Base-by-base conservation (phyloP, 64 coral and sea anemone species). In the Pocillopora damicornis region DNA sequence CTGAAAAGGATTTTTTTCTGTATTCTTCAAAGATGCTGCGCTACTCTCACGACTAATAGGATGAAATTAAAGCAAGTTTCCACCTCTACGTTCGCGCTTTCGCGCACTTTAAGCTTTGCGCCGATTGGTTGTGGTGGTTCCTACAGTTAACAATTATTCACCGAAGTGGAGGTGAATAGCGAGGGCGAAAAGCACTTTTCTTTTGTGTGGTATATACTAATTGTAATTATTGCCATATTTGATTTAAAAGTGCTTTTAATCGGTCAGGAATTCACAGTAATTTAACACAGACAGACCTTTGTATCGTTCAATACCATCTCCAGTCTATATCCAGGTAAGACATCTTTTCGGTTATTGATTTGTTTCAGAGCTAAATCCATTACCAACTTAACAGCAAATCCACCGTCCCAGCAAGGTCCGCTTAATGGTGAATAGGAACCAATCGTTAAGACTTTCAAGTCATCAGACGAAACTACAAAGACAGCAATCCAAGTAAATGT, bases 361-460 rank as follows among this genome's bases (percentile, higher is more conserved):
- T 94, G 93, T 57, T 63, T 58, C 60, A 94, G 61, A 15, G 93
- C 93, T 37, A 91, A 58, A 15, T 91, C 60, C 58, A 90, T 81
- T 5, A 79, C 89, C 10, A 64, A 83, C 65, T 77, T 77, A 5
- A 86, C 90, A 2, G 89, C 85, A 9, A 51, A 60, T 25, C 93
- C 93, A 34, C 93, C 93, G 0, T 13, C 63, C 93, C 93, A 94
- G 17, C 93, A 94, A 8, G 84, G 63, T 18, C 89, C 89, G 25
- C 81, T 90, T 0, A 94, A 35, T 9, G 93, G 93, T 30, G 68
- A 87, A 37, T 91, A 94, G 0, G 89, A 89, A 51, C 93, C 93
- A 68, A 94, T 88, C 13, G 93, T 94, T 8, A 94, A 84, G 18
- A 87, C 78, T 25, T 85, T 85, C 22, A 72, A 0, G 14, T 65